A percentile compares a stretch with the other conserved stretches of the same genome.
Evolutionary conservation across 2,113 vertebrate species (phyloP).

Genomic region (Myanophis thanlyinensis): DNA sequence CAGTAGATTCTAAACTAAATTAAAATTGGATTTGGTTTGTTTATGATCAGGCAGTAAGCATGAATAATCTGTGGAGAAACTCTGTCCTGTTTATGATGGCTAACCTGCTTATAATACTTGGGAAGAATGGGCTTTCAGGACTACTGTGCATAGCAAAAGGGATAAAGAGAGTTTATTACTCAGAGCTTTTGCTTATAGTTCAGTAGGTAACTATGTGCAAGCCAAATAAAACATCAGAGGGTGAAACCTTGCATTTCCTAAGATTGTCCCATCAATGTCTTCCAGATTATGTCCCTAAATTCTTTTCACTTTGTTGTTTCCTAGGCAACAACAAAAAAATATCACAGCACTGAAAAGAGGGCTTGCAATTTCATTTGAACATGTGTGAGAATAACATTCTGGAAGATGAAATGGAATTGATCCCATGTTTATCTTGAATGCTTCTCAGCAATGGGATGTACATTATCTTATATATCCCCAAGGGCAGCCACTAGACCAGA

Average conservation of each 20-base stretch:
- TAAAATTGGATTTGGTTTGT: not conserved
- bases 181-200: not conserved
- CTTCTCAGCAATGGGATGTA: not conserved
- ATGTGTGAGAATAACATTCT: not conserved
- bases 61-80: not conserved
- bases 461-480: not conserved
- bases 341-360: not conserved
- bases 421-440: not conserved
- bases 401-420: slow-evolving; percentile 6
- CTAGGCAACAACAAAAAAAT: not conserved
- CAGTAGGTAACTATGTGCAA: not conserved
- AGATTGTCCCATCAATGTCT: not conserved
- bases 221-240: not conserved
- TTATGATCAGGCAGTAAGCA: not conserved
- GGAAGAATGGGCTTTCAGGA: not conserved
- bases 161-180: not conserved
- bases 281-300: not conserved
- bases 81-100: not conserved
- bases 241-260: not conserved
- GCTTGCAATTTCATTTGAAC: not conserved
- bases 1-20: not conserved
- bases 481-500: not conserved
- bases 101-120: not conserved
- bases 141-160: not conserved
- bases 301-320: not conserved